Percentiles rank a stretch among this genome's conserved stretches.
Evolutionary conservation across 2,113 vertebrate species (phyloP).

Genomic region (Gorsachius goisagi): DNA sequence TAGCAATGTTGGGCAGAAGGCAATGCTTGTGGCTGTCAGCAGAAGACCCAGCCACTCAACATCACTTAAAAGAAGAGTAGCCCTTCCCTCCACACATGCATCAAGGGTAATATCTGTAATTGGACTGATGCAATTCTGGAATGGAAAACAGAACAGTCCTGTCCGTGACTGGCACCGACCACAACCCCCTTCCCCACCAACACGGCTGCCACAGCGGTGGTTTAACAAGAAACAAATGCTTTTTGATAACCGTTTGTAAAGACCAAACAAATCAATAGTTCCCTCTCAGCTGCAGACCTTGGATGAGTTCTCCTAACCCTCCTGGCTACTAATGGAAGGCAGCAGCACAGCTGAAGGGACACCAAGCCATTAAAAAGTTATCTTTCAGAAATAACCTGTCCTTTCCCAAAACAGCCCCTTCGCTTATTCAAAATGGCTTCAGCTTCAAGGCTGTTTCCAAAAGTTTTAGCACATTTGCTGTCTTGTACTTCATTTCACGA

Average conservation of each 20-base stretch:
- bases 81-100: background rate
- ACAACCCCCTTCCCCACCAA: background rate
- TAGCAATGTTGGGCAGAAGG: background rate
- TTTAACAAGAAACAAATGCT: background rate
- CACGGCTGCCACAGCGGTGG: background rate
- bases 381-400: background rate
- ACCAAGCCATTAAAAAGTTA: background rate
- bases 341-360: background rate
- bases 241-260: background rate
- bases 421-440: background rate
- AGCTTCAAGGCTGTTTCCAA: background rate
- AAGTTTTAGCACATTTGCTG: background rate
- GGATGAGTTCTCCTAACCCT: background rate
- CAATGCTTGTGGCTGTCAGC: background rate
- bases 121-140: background rate
- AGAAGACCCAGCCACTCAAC: background rate
- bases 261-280: conserved; percentile 26
- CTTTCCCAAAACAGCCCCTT: background rate
- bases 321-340: background rate
- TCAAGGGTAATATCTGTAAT: background rate
- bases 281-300: background rate
- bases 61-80: background rate
- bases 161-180: background rate
- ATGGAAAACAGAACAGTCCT: background rate
- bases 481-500: background rate